phyloP scores from a whole-genome alignment of 92 coral and sea anemone genomes.

The Epizoanthus illoricatus region DNA sequence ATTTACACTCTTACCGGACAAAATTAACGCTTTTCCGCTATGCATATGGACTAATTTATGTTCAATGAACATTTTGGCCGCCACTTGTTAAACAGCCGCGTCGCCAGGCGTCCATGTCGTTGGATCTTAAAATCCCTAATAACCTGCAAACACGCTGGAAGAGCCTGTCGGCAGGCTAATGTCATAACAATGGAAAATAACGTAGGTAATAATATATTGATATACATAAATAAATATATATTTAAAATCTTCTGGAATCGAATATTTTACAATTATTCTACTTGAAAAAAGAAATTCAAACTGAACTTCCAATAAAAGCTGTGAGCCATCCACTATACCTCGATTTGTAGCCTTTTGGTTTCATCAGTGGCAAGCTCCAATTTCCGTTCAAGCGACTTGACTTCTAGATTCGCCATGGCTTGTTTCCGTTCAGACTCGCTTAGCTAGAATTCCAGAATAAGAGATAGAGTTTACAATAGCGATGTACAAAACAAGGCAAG shows the following conservation, averaged over 20 bases:
- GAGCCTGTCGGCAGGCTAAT: no score
- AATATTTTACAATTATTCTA: neutral
- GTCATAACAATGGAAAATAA: no score
- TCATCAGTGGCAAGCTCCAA: conserved; percentile 80
- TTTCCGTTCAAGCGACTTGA: conserved; percentile 88
- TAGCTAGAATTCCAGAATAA: conserved; percentile 52
- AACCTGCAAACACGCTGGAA: no score
- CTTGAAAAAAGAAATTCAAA: neutral
- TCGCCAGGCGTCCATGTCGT: no score
- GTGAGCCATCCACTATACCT: conserved; percentile 43
- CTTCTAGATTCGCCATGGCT: conserved; percentile 79
- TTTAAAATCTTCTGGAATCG: neutral
- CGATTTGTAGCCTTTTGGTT: conserved; percentile 71
- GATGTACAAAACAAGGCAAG: no score
- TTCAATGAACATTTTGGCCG: no score
- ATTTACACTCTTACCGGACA: no score
- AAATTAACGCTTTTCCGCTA: no score
- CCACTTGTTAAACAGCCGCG: no score
- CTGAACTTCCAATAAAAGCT: neutral
- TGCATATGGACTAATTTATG: no score
- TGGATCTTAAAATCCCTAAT: no score
- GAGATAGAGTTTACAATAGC: neutral
- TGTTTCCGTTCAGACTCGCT: conserved; percentile 79
- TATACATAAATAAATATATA: neutral
- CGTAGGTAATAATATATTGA: neutral